These are phyloP conservation scores for Antedon mediterranea DNA, from an alignment of 53 echinoderm and acorn worm genomes.

Conservation along the genomic window DNA sequence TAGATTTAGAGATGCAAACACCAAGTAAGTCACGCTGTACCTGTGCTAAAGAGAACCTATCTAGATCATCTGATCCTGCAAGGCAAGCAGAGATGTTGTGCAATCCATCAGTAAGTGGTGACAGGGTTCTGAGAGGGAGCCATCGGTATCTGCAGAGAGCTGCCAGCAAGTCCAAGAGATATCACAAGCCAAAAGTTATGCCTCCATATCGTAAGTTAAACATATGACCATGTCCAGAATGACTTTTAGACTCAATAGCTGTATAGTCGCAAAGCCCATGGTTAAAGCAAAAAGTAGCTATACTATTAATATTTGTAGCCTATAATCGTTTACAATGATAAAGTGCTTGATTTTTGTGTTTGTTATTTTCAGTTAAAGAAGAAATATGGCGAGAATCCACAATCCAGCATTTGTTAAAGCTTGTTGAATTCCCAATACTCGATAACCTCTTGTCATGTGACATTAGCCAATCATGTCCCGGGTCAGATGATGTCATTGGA, in stretches of 20 bases:
- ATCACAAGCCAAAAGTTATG: not conserved
- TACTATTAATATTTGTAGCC: too few relatives aligned
- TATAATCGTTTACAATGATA: too few relatives aligned
- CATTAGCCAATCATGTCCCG: not conserved
- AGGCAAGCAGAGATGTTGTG: not conserved
- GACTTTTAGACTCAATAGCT: too few relatives aligned
- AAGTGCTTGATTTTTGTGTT: too few relatives aligned
- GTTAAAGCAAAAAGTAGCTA: too few relatives aligned
- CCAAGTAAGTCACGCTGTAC: not conserved
- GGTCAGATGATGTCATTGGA: not conserved
- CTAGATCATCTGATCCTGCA: not conserved
- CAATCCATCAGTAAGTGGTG: not conserved
- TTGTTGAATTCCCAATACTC: conserved; percentile 64
- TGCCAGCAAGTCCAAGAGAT: not conserved
- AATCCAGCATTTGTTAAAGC: conserved; percentile 63
- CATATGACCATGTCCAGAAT: too few relatives aligned
- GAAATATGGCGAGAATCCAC: conserved; percentile 77
- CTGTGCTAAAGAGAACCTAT: not conserved
- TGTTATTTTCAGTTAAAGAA: conserved; percentile 16
- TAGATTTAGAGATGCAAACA: not conserved
- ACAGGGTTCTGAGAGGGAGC: not conserved
- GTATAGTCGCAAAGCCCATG: too few relatives aligned
- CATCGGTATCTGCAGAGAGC: not conserved
- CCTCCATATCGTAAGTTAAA: not conserved
- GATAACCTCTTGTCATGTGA: conserved; percentile 66